Percentiles rank a stretch among this genome's conserved stretches.
These are phyloP conservation scores for Melanargia galathea DNA, from an alignment of 2,888 invertebrate genomes.

Conservation along the genomic window DNA sequence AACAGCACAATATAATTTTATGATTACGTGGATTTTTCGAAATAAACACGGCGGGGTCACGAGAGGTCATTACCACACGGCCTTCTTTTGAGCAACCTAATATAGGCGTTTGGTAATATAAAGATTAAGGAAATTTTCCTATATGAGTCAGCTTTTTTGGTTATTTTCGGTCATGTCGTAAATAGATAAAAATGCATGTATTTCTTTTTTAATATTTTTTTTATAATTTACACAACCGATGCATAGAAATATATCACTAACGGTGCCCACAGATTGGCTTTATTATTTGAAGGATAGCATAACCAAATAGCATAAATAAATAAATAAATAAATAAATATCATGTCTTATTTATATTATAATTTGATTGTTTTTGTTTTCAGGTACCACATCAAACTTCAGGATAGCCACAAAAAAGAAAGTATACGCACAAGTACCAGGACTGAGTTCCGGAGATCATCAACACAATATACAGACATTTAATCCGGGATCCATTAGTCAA, in stretches of 20 bases:
- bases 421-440: constrained; percentile 91
- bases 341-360: no score
- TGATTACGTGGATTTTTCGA: constrained; percentile 9
- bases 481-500: constrained; percentile 39
- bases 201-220: no score
- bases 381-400: constrained; percentile 82
- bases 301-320: no score
- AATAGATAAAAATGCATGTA: no score
- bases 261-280: no score
- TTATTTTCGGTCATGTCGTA: no score
- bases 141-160: constrained; percentile 2
- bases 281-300: no score
- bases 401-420: constrained; percentile 85
- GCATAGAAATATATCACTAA: no score
- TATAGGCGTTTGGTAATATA: not conserved
- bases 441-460: constrained; percentile 75
- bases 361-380: constrained; percentile 44
- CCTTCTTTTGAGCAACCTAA: not conserved
- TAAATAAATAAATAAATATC: no score
- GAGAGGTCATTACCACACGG: constrained; percentile 1
- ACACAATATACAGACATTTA: constrained; percentile 38
- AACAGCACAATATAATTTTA: constrained; percentile 5
- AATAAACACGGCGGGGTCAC: not conserved
- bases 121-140: not conserved
- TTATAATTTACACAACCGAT: no score